Percentiles rank a stretch among this genome's conserved stretches.
Conservation (phyloP, 1,140 invertebrate species). For the Danaus melanippus region DNA sequence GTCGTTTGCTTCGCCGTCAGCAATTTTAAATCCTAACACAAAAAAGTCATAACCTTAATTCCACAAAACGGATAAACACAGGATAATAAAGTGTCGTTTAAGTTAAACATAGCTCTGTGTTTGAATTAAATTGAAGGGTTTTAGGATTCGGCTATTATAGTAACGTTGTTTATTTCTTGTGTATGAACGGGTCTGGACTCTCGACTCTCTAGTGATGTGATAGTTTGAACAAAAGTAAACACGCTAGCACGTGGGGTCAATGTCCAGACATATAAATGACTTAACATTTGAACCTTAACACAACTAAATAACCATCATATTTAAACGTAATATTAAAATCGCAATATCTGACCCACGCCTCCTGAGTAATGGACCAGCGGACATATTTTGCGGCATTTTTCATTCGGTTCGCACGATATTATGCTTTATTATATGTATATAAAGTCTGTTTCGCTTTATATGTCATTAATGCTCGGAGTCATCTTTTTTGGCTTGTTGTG, state of each 20-base stretch:
- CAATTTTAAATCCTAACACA: slow-evolving; percentile 43
- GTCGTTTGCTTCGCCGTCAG: slow-evolving; percentile 44
- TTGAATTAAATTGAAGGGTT: slow-evolving; percentile 42
- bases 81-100: slow-evolving; percentile 70
- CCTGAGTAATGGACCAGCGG: slow-evolving; percentile 50
- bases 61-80: slow-evolving; percentile 55
- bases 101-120: slow-evolving; percentile 53
- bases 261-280: slow-evolving; percentile 33
- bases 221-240: slow-evolving; percentile 11
- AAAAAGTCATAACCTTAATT: slow-evolving; percentile 48
- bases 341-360: slow-evolving; percentile 59
- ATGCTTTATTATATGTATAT: slow-evolving; percentile 8
- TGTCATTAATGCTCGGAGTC: slow-evolving; percentile 22
- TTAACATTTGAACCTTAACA: slow-evolving; percentile 26
- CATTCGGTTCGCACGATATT: slow-evolving; percentile 17
- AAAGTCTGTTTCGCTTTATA: slow-evolving; percentile 16
- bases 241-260: slow-evolving; percentile 43
- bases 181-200: too few relatives aligned
- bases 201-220: too few relatives aligned
- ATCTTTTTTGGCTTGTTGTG: slow-evolving; percentile 52
- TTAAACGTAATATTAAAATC: slow-evolving; percentile 33
- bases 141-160: slow-evolving; percentile 17
- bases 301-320: slow-evolving; percentile 37
- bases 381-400: slow-evolving; percentile 57
- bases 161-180: slow-evolving; percentile 1